phyloP scores from a whole-genome alignment of 2,888 invertebrate genomes.

The Latheticus oryzae region DNA sequence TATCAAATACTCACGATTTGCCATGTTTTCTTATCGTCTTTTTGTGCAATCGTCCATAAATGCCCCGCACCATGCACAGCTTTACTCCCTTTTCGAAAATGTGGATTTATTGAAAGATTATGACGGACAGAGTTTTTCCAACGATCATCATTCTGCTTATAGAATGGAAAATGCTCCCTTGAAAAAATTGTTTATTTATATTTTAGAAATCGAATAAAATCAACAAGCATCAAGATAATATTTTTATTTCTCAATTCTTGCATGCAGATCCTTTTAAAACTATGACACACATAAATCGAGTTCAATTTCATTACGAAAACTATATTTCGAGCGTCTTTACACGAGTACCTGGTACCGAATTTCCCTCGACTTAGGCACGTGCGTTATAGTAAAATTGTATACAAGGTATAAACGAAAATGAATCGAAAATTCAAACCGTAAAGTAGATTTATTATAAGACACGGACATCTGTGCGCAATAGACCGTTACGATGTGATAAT shows the following conservation, averaged over 20 bases:
- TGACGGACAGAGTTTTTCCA: constrained; percentile 95
- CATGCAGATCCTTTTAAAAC: not conserved
- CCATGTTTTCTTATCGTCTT: constrained; percentile 71
- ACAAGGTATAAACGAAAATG: constrained; percentile 8
- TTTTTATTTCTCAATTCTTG: too few relatives aligned
- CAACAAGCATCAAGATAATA: too few relatives aligned
- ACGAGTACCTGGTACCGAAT: constrained; percentile 34
- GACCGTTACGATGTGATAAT: constrained; percentile 57
- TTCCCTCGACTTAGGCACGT: constrained; percentile 27
- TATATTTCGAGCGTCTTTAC: constrained; percentile 25
- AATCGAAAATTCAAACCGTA: not conserved
- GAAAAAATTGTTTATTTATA: not conserved
- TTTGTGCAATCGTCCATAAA: constrained; percentile 86
- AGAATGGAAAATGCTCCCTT: constrained; percentile 86
- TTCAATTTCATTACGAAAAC: constrained; percentile 39
- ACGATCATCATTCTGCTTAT: constrained; percentile 89
- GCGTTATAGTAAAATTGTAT: constrained; percentile 7
- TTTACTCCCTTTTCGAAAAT: constrained; percentile 88
- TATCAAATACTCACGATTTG: constrained; percentile 67
- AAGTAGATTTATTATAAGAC: not conserved
- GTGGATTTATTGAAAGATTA: constrained; percentile 91
- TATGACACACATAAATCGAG: constrained; percentile 46
- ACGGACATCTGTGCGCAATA: constrained; percentile 52
- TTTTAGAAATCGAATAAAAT: too few relatives aligned
- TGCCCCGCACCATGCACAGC: constrained; percentile 91